These are phyloP conservation scores for Zygothrica quintamaculata DNA, from an alignment of 2,888 invertebrate genomes.

Conservation along the genomic window DNA sequence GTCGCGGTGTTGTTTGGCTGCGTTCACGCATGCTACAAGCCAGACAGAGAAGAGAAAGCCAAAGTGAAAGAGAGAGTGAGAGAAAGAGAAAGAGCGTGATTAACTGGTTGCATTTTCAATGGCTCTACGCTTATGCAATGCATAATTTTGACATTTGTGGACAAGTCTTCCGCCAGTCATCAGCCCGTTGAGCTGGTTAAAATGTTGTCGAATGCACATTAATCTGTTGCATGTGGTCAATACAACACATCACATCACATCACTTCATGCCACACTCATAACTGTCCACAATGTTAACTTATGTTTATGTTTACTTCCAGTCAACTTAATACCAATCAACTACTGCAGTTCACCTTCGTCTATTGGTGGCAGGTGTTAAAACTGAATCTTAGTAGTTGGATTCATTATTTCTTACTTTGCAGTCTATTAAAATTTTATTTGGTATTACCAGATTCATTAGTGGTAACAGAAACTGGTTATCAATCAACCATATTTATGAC, in stretches of 20 bases:
- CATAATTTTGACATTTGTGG: slow-evolving; percentile 10
- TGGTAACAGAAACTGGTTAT: slow-evolving; percentile 38
- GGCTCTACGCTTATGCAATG: slow-evolving; percentile 45
- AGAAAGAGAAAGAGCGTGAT: slow-evolving; percentile 23
- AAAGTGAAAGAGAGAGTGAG: background rate
- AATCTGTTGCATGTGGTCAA: slow-evolving; percentile 40
- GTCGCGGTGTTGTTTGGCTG: slow-evolving; percentile 81
- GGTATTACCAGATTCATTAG: slow-evolving; percentile 33
- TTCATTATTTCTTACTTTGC: no score
- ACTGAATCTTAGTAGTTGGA: slow-evolving; percentile 39
- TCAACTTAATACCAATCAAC: no score
- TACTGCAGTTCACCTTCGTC: slow-evolving; percentile 39
- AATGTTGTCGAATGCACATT: slow-evolving; percentile 4
- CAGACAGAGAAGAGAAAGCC: no score
- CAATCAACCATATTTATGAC: background rate
- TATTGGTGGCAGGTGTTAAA: slow-evolving; percentile 70
- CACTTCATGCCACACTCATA: slow-evolving; percentile 40
- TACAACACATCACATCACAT: slow-evolving; percentile 32
- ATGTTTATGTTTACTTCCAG: slow-evolving; percentile 17
- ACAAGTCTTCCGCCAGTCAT: slow-evolving; percentile 44
- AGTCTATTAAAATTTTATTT: slow-evolving; percentile 37
- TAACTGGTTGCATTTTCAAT: slow-evolving; percentile 61
- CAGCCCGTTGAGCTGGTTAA: slow-evolving; percentile 27
- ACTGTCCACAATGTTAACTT: slow-evolving; percentile 29
- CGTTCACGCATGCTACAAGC: slow-evolving; percentile 80